Base-by-base conservation (phyloP, 2,888 invertebrate species). In the Caenorhabditis uteleia region DNA sequence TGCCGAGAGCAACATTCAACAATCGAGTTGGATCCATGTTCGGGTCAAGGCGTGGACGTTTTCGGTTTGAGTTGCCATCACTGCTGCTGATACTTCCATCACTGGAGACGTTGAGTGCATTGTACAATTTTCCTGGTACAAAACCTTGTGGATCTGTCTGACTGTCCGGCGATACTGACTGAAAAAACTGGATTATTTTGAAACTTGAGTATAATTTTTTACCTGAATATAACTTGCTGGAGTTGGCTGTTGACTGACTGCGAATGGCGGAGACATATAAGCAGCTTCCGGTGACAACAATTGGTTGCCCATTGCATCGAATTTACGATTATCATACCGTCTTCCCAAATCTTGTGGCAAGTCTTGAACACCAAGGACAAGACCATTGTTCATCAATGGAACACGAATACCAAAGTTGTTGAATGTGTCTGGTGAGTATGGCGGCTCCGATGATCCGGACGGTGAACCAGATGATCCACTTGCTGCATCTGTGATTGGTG, bases 401-500 rank as follows among this genome's bases (percentile, higher is more conserved):
- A 49, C 56, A 39, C 64, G 55, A 4, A 65, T 46, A 0, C 54
- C 64, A 38, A 66, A 78, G 31, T 67, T 59, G 10, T 54, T 40
- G 48, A 77, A 70, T 33, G 71, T 70, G 26, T 81, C 78, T 6
- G 81, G 81, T 7, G 78, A 79, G 59, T 76, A 81, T 21, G 80
- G 80, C 14, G 75, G 62, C 33, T 79, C 79, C 5, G 79, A 77
- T 53, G 74, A 77, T 34, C 68, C 69, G 1, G 75, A 74, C n/a
- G 79, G 79, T 0, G 79, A 79, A n/a, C 76, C 74, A 6, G 74
- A 72, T 4, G 72, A 72, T 20, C 73, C 78, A 16, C 70, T 75
- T 8, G 70, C 78, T 23, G 76, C 76, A 48, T 82, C 82, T 7
- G 82, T 82, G 44, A 82, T 76, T 10, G 82, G 82, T 38, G 82